Evolutionary conservation across 1,140 invertebrate genomes (phyloP), one percentile per base, ranked within the genome.

Genomic region (Diachasmimorpha longicaudata): DNA sequence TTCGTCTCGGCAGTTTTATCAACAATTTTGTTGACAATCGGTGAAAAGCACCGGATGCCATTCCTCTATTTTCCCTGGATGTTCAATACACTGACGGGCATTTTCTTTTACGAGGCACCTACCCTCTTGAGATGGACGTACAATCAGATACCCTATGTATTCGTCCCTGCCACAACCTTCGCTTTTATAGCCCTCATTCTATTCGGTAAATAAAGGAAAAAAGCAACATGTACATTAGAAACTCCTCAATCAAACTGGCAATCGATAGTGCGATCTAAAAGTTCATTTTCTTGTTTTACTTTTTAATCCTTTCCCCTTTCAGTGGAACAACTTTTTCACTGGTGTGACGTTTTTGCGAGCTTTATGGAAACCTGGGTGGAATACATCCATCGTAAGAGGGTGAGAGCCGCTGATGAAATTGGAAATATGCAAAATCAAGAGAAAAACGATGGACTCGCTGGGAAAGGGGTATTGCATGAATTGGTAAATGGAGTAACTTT

Each of bases 41-140:
- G 77, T 8, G 79, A 84, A 72, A 77, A 75, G 52, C 80, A 81
- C 19, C 46, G 44, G 13, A 78, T 81, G 10, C 83, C 84, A 11
- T 84, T 84, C 76, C 71, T 85, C 8, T 83, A 85, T 69, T 42
- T 84, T 14, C 84, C 84, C 6, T 85, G 84, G 84, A 48, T 85
- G 9, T 46, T 84, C 19, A 81, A 83, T 39, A 85, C 84, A 14
- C 71, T 84, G 9, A 71, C 72, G 70, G 84, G 81, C 63, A 83
- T 84, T 58, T 66, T 21, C 9, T 31, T 84, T 16, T 76, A 70
- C 23, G 83, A 85, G 78, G 81, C 76, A 25, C 82, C 80, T 6
- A 68, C 81, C 16, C 70, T 85, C 72, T 39, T 82, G 0, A 70
- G 37, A 25, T 58, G 83, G n/a, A 70, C 75, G n/a, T 77, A 77